These are phyloP conservation scores for Acanthosepion esculentum DNA, from an alignment of 2,888 invertebrate species.

Conservation along the genomic window DNA sequence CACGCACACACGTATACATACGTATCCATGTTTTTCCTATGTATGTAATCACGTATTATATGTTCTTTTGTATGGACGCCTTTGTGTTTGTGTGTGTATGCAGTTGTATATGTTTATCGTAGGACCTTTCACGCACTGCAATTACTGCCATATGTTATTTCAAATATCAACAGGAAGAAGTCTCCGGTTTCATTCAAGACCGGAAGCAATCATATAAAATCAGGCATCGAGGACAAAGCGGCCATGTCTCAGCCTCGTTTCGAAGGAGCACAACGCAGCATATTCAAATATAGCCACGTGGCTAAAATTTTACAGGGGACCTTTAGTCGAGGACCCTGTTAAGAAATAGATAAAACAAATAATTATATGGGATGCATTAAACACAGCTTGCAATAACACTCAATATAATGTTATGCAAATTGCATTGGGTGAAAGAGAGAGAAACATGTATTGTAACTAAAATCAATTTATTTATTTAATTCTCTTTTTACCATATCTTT, in stretches of 20 bases:
- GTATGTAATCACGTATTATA: too few relatives aligned
- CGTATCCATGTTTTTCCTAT: too few relatives aligned
- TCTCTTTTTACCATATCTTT: too few relatives aligned
- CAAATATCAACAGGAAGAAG: background rate
- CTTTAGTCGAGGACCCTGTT: background rate
- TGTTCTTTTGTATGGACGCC: background rate
- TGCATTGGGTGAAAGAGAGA: too few relatives aligned
- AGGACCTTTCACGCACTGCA: background rate
- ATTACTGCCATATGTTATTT: constrained; percentile 18
- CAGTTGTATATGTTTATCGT: background rate
- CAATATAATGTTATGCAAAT: too few relatives aligned
- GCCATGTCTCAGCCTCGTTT: background rate
- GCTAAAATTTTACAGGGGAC: background rate
- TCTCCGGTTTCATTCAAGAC: constrained; percentile 15
- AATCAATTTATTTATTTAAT: too few relatives aligned
- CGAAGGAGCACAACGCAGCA: background rate
- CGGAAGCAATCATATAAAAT: background rate
- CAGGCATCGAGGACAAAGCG: background rate
- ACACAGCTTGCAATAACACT: too few relatives aligned
- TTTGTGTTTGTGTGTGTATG: background rate
- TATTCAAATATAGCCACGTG: background rate
- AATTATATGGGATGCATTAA: too few relatives aligned
- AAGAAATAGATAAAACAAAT: background rate
- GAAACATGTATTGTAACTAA: too few relatives aligned
- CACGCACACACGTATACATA: too few relatives aligned